Evolutionary conservation across 2,113 vertebrate species (phyloP).

Genomic region (Poeciliopsis occidentalis): DNA sequence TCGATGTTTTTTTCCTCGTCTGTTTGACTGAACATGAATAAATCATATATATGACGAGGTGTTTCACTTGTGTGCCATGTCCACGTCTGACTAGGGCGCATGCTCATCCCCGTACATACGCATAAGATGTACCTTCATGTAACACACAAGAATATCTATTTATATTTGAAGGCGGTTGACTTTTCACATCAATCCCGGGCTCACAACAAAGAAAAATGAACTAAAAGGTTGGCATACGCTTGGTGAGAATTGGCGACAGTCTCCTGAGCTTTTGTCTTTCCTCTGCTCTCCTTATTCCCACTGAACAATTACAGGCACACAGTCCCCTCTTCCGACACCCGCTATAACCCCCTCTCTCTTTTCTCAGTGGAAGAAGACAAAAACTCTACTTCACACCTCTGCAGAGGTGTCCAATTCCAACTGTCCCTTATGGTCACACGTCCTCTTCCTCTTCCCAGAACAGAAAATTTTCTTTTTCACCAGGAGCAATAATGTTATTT

Average conservation of each 20-base stretch:
- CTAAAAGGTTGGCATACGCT: conserved; percentile 59
- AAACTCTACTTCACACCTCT: conserved; percentile 82
- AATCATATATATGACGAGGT: neutral
- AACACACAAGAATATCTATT: conserved; percentile 58
- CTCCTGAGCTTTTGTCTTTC: conserved; percentile 58
- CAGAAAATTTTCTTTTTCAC: conserved; percentile 62
- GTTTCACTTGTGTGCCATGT: neutral
- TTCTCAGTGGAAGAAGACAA: conserved; percentile 66
- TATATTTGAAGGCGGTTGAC: conserved; percentile 72
- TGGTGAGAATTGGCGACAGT: conserved; percentile 80
- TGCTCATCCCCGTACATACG: conserved; percentile 1
- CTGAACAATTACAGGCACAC: conserved; percentile 52
- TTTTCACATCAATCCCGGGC: conserved; percentile 65
- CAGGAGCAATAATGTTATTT: conserved; percentile 60
- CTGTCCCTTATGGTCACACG: conserved; percentile 72
- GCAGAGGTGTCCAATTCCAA: conserved; percentile 80
- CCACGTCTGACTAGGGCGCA: neutral
- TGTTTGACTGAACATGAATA: neutral
- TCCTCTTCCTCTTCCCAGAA: conserved; percentile 54
- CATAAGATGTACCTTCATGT: neutral
- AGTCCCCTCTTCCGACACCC: conserved; percentile 50
- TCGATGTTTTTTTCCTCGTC: no score
- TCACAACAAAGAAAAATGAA: conserved; percentile 73
- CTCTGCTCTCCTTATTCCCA: conserved; percentile 65
- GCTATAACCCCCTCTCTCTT: conserved; percentile 41